Evolutionary conservation across 2,888 invertebrate species (phyloP).

Genomic region (Arctia plantaginis): DNA sequence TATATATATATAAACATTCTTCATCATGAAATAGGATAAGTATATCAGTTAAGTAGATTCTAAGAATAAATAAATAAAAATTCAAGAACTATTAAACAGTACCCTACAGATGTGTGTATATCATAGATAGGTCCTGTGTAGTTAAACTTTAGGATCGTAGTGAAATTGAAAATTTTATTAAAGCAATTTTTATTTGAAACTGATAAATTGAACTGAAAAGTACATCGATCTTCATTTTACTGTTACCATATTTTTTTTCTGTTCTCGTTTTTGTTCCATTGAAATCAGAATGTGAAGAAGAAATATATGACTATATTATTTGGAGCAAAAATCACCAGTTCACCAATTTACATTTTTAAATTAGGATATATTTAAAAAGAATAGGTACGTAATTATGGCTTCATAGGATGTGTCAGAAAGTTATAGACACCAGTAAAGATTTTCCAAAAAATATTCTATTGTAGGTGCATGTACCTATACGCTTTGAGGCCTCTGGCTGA

Average conservation of each 20-base stretch:
- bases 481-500: conserved; percentile 81
- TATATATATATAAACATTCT: too few relatives aligned
- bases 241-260: too few relatives aligned
- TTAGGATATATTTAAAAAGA: not conserved
- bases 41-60: not conserved
- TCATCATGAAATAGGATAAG: too few relatives aligned
- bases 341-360: not conserved
- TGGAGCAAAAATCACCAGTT: not conserved
- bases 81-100: not conserved
- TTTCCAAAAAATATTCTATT: conserved; percentile 1
- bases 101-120: not conserved
- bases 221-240: too few relatives aligned
- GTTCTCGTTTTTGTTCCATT: not conserved
- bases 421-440: not conserved
- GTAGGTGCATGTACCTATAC: conserved; percentile 25
- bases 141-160: not conserved
- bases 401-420: conserved; percentile 6
- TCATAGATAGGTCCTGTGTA: not conserved
- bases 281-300: not conserved
- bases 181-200: too few relatives aligned
- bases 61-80: not conserved
- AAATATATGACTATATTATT: not conserved
- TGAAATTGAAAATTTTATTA: too few relatives aligned
- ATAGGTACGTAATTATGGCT: not conserved
- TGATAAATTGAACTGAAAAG: too few relatives aligned